These are phyloP conservation scores for Toxotes lorentzi DNA, from an alignment of 2,797 vertebrate species.

Conservation along the genomic window DNA sequence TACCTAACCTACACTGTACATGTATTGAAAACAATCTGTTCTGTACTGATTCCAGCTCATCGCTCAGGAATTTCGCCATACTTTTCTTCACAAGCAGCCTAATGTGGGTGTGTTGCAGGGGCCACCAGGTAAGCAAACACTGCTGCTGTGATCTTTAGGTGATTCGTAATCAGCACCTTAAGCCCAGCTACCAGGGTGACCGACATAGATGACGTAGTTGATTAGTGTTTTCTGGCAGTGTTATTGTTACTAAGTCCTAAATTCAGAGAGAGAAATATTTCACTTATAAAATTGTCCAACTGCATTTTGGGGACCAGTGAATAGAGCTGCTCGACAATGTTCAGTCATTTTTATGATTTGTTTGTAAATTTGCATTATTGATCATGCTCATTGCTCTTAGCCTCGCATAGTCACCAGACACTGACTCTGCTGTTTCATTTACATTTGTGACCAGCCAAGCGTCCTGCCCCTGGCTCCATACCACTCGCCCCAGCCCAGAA, in stretches of 20 bases:
- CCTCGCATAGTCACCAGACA: neutral
- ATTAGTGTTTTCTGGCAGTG: no score
- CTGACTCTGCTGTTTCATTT: neutral
- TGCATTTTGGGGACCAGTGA: no score
- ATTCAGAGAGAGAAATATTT: no score
- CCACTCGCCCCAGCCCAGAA: conserved; percentile 88
- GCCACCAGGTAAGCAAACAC: conserved; percentile 79
- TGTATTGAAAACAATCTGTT: conserved; percentile 11
- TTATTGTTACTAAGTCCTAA: no score
- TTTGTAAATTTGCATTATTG: neutral
- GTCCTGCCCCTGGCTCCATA: conserved; percentile 86
- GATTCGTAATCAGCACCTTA: no score
- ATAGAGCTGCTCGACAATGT: neutral
- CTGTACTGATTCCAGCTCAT: conserved; percentile 87
- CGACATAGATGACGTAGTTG: no score
- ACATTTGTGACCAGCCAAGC: conserved; percentile 84
- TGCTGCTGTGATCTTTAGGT: neutral
- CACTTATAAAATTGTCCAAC: no score
- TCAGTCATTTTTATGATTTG: neutral
- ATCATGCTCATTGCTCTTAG: neutral
- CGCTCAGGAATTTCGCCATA: conserved; percentile 94
- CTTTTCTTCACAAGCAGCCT: conserved; percentile 86
- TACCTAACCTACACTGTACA: neutral
- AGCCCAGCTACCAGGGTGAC: no score
- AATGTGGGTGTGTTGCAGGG: conserved; percentile 84